These are phyloP conservation scores for Chalcis sispes DNA, from an alignment of 2,888 invertebrate genomes.

Conservation along the genomic window DNA sequence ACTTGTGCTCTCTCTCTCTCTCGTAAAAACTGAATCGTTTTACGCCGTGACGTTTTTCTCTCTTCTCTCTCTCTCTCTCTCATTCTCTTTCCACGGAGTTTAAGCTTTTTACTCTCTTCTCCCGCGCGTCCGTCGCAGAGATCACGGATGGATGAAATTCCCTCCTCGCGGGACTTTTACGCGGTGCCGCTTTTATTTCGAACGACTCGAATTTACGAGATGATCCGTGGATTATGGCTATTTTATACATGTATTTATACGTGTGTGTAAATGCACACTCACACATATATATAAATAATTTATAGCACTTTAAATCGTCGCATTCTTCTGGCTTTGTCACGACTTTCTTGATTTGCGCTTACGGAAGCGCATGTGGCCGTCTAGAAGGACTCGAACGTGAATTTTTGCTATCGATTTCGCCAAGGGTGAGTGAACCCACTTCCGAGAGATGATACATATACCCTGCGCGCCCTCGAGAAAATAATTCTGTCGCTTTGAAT, in stretches of 20 bases:
- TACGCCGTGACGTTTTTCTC: neutral
- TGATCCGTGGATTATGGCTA: constrained; percentile 18
- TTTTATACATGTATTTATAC: neutral
- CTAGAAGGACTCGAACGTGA: neutral
- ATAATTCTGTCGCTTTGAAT: neutral
- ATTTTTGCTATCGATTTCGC: neutral
- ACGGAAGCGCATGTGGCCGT: neutral
- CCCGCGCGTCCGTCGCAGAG: neutral
- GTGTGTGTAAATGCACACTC: too few relatives aligned
- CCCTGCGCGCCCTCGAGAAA: neutral
- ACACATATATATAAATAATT: too few relatives aligned
- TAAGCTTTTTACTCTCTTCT: neutral
- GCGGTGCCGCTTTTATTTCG: constrained; percentile 29
- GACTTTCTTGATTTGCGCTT: constrained; percentile 3
- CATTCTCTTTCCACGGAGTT: neutral
- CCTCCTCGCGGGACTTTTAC: neutral
- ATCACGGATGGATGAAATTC: constrained; percentile 38
- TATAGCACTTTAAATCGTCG: neutral
- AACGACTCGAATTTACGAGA: constrained; percentile 31
- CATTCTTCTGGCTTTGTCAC: constrained; percentile 1
- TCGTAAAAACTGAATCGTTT: constrained; percentile 47
- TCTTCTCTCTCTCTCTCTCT: neutral
- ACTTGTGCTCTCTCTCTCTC: constrained; percentile 20
- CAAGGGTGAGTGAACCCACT: constrained; percentile 2
- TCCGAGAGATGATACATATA: too few relatives aligned